Evolutionary conservation across 2,888 invertebrate genomes (phyloP).

Genomic region (Caenorhabditis sp.): DNA sequence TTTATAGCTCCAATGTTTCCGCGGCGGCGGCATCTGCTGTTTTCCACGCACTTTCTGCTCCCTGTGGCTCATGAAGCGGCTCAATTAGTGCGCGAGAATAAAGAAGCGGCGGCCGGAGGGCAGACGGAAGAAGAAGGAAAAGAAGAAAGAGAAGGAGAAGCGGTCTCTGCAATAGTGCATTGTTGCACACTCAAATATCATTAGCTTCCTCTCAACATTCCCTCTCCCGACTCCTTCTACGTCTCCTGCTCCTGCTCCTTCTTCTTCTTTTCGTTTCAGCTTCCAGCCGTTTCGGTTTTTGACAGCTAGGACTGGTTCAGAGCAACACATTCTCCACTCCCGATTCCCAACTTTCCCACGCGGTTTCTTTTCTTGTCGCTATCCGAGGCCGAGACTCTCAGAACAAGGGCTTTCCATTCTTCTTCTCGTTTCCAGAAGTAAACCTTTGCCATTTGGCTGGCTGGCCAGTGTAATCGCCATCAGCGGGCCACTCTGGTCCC

Average conservation of each 20-base stretch:
- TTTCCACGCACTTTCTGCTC: conserved; percentile 10
- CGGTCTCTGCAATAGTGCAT: conserved; percentile 4
- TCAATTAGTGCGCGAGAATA: conserved; percentile 22
- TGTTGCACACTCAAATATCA: conserved; percentile 2
- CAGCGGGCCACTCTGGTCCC: conserved; percentile 18
- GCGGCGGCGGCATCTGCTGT: background rate
- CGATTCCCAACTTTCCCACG: conserved; percentile 32
- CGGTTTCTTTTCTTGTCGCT: conserved; percentile 44
- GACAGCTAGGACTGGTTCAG: background rate
- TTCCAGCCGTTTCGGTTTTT: conserved; percentile 2
- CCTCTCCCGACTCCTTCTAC: too few relatives aligned
- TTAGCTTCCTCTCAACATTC: background rate
- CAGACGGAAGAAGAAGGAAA: too few relatives aligned
- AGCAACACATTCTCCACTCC: background rate
- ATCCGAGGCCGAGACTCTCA: conserved; percentile 10
- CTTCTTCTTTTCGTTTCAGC: background rate
- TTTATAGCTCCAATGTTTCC: background rate
- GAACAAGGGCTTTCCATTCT: conserved; percentile 2
- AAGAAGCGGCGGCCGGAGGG: background rate
- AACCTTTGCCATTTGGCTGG: background rate
- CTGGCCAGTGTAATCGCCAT: conserved; percentile 35
- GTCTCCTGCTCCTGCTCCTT: too few relatives aligned
- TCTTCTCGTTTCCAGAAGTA: conserved; percentile 8
- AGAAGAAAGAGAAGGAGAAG: too few relatives aligned
- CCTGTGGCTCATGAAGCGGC: conserved; percentile 17